Base-by-base conservation (phyloP, 2,888 invertebrate genomes). In the Romanomermis culicivorax region DNA sequence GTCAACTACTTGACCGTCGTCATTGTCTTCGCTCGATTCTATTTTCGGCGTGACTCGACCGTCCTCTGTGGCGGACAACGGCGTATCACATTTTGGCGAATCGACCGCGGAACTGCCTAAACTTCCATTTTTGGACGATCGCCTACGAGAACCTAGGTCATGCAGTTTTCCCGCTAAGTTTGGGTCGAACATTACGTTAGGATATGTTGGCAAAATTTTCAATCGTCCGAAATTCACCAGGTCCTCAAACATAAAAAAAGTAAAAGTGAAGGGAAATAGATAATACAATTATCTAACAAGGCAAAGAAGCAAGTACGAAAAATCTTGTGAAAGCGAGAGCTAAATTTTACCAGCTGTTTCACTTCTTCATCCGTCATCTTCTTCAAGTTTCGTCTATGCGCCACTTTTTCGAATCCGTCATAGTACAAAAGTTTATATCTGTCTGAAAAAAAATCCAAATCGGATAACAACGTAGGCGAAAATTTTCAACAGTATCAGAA, bases 291-390 rank as follows among this genome's bases (percentile, higher is more conserved):
- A n/a, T n/a, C n/a, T n/a, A n/a, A n/a, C n/a, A n/a, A n/a, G n/a
- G n/a, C n/a, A n/a, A n/a, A n/a, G n/a, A n/a, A n/a, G n/a, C n/a
- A n/a, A n/a, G n/a, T n/a, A n/a, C n/a, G n/a, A n/a, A n/a, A n/a
- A n/a, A n/a, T n/a, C n/a, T n/a, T n/a, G n/a, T n/a, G n/a, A n/a
- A n/a, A n/a, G n/a, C n/a, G n/a, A n/a, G n/a, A n/a, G n/a, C n/a
- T n/a, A n/a, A n/a, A n/a, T n/a, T n/a, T 4, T 50, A 53, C 53
- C 23, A 53, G 24, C 26, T 53, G 49, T 20, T 36, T 27, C 11
- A 36, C 20, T 50, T 53, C 53, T 24, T 50, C 53, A 4, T 53
- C 24, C 2, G 53, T 20, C 53, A 53, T 53, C 17, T 29, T 29
- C 27, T 24, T 42, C 24, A 53, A 30, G 2, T 4, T 47, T 11